Evolutionary conservation across 2,113 vertebrate genomes (phyloP).

Genomic region (Ctenomys sociabilis): DNA sequence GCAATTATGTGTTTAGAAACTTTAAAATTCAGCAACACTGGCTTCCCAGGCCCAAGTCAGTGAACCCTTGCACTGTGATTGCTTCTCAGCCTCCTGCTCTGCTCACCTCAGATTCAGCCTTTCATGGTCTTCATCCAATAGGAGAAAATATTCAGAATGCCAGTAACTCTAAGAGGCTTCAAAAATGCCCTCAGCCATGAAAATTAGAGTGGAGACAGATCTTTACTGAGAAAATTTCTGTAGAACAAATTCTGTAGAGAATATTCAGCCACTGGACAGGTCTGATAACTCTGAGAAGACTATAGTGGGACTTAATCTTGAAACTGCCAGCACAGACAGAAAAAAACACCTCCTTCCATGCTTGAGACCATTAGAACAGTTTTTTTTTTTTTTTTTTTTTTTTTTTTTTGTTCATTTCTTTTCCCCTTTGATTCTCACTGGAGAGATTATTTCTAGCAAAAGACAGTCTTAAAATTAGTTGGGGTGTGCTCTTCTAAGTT

Average conservation of each 20-base stretch:
- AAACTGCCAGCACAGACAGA: constrained; percentile 63
- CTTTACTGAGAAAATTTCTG: constrained; percentile 74
- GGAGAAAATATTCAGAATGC: constrained; percentile 72
- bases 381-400: not conserved
- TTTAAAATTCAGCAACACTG: too few species aligned
- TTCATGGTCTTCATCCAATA: constrained; percentile 72
- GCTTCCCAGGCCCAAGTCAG: not conserved
- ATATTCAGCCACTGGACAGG: constrained; percentile 77
- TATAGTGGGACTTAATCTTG: constrained; percentile 77
- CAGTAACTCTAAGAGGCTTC: constrained; percentile 74
- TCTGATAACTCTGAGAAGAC: constrained; percentile 79
- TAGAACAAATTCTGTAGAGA: constrained; percentile 82
- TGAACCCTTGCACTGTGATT: not conserved
- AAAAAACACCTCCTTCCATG: accelerated
- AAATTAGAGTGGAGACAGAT: constrained; percentile 77
- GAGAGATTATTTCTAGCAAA: not conserved
- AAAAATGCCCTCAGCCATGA: constrained; percentile 71
- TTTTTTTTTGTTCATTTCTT: not conserved
- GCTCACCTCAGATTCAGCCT: constrained; percentile 37
- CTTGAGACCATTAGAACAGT: not conserved
- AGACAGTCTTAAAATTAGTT: not conserved
- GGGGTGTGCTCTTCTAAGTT: not conserved
- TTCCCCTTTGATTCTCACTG: not conserved
- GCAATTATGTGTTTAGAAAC: not conserved
- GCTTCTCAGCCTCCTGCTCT: not conserved